A percentile compares a stretch with the other conserved stretches of the same genome.
These are phyloP conservation scores for Drosophila sturtevanti DNA, from an alignment of 1,140 invertebrate species.

Conservation along the genomic window DNA sequence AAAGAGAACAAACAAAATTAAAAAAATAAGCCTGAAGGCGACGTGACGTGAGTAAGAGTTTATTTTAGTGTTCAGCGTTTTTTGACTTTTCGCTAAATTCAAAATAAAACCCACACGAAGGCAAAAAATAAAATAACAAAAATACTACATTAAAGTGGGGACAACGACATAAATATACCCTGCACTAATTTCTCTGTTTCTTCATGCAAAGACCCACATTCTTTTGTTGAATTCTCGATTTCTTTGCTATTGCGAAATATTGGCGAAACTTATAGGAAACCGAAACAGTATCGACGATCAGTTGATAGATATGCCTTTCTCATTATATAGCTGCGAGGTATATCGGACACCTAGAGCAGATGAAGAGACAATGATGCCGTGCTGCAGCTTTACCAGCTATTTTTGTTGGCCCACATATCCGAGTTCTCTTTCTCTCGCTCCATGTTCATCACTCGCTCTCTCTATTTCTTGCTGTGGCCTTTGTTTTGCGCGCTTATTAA, in stretches of 20 bases:
- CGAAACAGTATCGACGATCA: not conserved
- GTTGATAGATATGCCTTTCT: not conserved
- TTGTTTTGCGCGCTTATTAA: constrained; percentile 47
- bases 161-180: not conserved
- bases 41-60: constrained; percentile 76
- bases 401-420: constrained; percentile 69
- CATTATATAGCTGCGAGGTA: not conserved
- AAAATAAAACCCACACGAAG: constrained; percentile 66
- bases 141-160: not conserved
- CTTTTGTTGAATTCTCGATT: too few relatives aligned
- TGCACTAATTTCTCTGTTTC: not conserved
- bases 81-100: constrained; percentile 72
- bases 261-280: too few relatives aligned
- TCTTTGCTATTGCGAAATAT: too few relatives aligned
- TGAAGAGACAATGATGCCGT: constrained; percentile 1
- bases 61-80: constrained; percentile 72
- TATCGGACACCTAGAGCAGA: not conserved
- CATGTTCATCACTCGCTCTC: not conserved
- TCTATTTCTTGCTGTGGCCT: not conserved
- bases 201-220: not conserved
- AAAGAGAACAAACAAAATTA: not conserved
- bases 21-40: constrained; percentile 51
- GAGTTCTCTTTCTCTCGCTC: not conserved
- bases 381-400: constrained; percentile 60
- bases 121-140: constrained; percentile 5